Evolutionary conservation across 2,113 vertebrate genomes (phyloP).

Genomic region (Nesoenas mayeri): DNA sequence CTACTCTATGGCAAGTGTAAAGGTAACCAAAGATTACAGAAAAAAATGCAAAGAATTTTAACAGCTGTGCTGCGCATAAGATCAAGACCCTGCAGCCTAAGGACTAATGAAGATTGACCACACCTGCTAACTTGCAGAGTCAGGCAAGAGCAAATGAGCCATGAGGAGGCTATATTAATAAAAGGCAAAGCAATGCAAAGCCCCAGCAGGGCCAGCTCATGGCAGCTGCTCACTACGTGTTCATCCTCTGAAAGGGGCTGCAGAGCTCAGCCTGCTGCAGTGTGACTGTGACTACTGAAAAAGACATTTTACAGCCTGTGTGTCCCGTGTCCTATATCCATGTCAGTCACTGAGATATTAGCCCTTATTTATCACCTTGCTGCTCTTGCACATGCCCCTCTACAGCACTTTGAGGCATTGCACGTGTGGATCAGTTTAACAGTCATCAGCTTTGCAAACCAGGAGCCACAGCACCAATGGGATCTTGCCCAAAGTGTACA

Average conservation of each 20-base stretch:
- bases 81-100: not conserved
- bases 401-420: not conserved
- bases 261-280: not conserved
- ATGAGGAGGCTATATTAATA: not conserved
- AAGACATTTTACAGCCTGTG: fast-evolving
- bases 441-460: not conserved
- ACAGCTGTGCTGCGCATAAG: not conserved
- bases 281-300: not conserved
- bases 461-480: not conserved
- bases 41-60: not conserved
- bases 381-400: not conserved
- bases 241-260: not conserved
- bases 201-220: not conserved
- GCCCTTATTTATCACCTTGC: not conserved
- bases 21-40: not conserved
- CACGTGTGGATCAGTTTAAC: not conserved
- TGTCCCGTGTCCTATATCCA: fast-evolving
- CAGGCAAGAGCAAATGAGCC: constrained; percentile 1
- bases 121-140: not conserved
- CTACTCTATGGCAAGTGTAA: not conserved
- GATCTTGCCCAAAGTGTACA: not conserved
- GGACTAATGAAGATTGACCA: not conserved
- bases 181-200: not conserved
- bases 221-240: not conserved
- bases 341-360: fast-evolving